Percentiles rank a stretch among this genome's conserved stretches.
Evolutionary conservation across 1,140 invertebrate genomes (phyloP).

Genomic region (Dryas iulia): DNA sequence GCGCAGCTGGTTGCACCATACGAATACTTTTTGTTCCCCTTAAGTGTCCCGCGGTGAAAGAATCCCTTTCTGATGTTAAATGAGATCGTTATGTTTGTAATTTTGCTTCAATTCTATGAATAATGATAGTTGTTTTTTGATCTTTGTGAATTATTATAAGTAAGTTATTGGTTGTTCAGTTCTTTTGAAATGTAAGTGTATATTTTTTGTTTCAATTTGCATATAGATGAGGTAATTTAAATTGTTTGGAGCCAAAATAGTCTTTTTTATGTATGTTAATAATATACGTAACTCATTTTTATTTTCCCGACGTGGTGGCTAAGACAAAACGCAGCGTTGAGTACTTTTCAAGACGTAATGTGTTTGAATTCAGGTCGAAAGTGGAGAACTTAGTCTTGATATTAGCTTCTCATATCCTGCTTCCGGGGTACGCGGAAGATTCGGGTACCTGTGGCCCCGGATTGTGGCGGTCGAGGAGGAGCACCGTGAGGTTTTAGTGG

Average conservation of each 20-base stretch:
- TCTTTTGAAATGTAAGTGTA: background rate
- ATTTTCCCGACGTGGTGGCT: too few relatives aligned
- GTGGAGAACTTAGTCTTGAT: too few relatives aligned
- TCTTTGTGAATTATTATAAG: background rate
- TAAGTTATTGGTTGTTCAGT: background rate
- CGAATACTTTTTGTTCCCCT: conserved; percentile 30
- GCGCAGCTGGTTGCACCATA: conserved; percentile 42
- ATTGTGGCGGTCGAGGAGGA: too few relatives aligned
- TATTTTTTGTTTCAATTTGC: background rate
- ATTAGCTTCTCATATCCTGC: too few relatives aligned
- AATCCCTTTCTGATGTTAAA: conserved; percentile 40
- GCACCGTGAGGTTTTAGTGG: too few relatives aligned
- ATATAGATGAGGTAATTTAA: background rate
- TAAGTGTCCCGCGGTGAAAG: conserved; percentile 36
- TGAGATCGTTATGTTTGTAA: conserved; percentile 18
- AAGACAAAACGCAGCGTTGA: too few relatives aligned
- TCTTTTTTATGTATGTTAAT: too few relatives aligned
- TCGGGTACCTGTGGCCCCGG: too few relatives aligned
- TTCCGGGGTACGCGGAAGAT: too few relatives aligned
- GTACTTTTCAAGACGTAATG: too few relatives aligned
- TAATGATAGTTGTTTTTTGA: background rate
- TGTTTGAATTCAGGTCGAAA: too few relatives aligned
- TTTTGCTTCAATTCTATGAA: conserved; percentile 1
- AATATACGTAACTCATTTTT: too few relatives aligned
- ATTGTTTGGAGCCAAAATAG: background rate